Percentiles rank a stretch among this genome's conserved stretches.
Evolutionary conservation across 2,888 invertebrate genomes (phyloP).

Genomic region (Prosopocoilus inquinatus): DNA sequence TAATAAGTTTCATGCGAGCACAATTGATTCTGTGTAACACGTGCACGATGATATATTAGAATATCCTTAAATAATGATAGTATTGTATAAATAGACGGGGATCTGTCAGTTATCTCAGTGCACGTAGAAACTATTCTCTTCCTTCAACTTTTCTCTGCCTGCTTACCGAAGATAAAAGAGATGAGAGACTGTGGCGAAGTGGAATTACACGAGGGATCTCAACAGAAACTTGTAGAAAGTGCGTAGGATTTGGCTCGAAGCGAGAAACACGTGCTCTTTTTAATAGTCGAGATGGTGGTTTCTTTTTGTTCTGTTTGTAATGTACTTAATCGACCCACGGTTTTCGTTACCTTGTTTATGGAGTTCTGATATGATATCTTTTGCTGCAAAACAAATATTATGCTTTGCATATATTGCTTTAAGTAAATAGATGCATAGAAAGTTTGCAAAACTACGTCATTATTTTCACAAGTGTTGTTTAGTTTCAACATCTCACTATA

Average conservation of each 20-base stretch:
- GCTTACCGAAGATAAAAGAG: not conserved
- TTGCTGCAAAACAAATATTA: not conserved
- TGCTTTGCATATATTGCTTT: not conserved
- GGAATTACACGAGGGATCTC: conserved; percentile 4
- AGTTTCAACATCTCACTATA: no score
- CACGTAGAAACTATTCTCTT: conserved; percentile 8
- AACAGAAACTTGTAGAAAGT: conserved; percentile 19
- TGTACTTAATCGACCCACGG: conserved; percentile 25
- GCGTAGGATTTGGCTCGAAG: conserved; percentile 29
- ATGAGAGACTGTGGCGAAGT: not conserved
- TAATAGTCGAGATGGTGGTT: conserved; percentile 27
- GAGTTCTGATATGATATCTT: conserved; percentile 24
- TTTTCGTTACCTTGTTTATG: conserved; percentile 26
- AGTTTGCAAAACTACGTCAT: not conserved
- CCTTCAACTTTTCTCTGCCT: conserved; percentile 3
- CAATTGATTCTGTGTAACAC: conserved; percentile 50
- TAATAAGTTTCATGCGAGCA: conserved; percentile 43
- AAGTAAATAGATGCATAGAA: not conserved
- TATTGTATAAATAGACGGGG: conserved; percentile 33
- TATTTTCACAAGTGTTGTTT: no score
- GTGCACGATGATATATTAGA: conserved; percentile 50
- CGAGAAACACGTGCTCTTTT: conserved; percentile 30
- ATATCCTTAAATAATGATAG: conserved; percentile 48
- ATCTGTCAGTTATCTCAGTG: conserved; percentile 15
- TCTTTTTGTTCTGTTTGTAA: conserved; percentile 24